These are phyloP conservation scores for Lacanobia wlatinum DNA, from an alignment of 2,888 invertebrate genomes.

Conservation along the genomic window DNA sequence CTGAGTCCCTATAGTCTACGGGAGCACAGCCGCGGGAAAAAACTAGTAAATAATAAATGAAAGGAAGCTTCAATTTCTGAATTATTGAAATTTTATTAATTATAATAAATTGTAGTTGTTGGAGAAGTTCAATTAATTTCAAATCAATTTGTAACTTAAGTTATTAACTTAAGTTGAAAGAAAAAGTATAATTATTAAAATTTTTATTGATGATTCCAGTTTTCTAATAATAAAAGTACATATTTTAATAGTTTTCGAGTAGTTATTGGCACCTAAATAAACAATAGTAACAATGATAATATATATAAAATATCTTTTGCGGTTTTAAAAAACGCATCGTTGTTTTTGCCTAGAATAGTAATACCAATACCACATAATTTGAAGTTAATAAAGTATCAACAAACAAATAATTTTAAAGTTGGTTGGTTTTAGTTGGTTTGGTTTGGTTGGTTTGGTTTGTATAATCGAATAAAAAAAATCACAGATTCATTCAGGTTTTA, in stretches of 20 bases:
- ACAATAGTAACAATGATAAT: no score
- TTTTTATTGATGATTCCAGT: constrained; percentile 14
- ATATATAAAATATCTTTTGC: no score
- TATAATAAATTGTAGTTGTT: constrained; percentile 33
- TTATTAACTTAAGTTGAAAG: constrained; percentile 6
- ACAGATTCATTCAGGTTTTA: constrained; percentile 3
- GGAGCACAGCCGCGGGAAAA: neutral
- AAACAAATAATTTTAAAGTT: no score
- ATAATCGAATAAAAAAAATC: no score
- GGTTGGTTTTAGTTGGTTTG: no score
- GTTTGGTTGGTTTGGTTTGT: no score
- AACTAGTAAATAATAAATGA: neutral
- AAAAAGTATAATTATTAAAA: constrained; percentile 4
- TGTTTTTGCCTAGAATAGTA: no score
- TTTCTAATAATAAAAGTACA: neutral
- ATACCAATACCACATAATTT: no score
- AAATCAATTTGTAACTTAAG: constrained; percentile 21
- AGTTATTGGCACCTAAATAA: no score
- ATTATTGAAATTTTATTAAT: constrained; percentile 14
- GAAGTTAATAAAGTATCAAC: no score
- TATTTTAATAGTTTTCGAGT: no score
- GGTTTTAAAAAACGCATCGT: no score
- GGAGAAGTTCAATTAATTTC: constrained; percentile 46
- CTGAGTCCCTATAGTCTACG: accelerated
- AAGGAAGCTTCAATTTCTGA: neutral